Conservation (phyloP, 2,888 invertebrate genomes). For the Tetrapedia diversipes region DNA sequence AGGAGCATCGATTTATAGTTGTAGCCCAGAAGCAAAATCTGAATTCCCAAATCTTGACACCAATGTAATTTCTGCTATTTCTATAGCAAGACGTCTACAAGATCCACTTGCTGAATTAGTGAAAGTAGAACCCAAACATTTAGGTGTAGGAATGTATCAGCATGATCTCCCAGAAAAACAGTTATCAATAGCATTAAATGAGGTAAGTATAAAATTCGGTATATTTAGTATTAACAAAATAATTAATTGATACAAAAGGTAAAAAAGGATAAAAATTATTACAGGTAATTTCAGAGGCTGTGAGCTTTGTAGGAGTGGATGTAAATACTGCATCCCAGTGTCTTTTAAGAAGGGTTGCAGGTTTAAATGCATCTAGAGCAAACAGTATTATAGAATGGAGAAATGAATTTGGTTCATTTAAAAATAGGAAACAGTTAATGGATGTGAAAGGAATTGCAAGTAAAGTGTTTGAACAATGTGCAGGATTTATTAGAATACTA, state of each 20-base stretch:
- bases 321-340: conserved; percentile 93
- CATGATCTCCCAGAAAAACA: conserved; percentile 93
- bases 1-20: conserved; percentile 96
- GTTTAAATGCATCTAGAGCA: conserved; percentile 90
- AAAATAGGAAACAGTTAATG: conserved; percentile 89
- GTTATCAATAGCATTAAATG: conserved; percentile 89
- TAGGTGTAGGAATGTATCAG: conserved; percentile 98
- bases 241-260: neutral
- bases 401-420: conserved; percentile 88
- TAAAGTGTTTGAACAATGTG: conserved; percentile 94
- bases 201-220: conserved; percentile 79
- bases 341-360: conserved; percentile 92
- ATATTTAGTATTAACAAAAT: neutral
- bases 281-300: conserved; percentile 91
- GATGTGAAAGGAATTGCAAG: conserved; percentile 92
- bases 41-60: conserved; percentile 94
- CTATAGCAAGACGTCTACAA: conserved; percentile 93
- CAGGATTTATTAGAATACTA: conserved; percentile 90
- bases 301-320: conserved; percentile 97
- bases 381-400: conserved; percentile 91
- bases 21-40: conserved; percentile 90
- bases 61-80: conserved; percentile 89
- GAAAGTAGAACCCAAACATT: conserved; percentile 95
- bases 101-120: conserved; percentile 96
- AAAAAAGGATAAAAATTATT: conserved; percentile 23